These are phyloP conservation scores for Nannospalax galili DNA, from an alignment of 2,113 vertebrate genomes.

Conservation along the genomic window DNA sequence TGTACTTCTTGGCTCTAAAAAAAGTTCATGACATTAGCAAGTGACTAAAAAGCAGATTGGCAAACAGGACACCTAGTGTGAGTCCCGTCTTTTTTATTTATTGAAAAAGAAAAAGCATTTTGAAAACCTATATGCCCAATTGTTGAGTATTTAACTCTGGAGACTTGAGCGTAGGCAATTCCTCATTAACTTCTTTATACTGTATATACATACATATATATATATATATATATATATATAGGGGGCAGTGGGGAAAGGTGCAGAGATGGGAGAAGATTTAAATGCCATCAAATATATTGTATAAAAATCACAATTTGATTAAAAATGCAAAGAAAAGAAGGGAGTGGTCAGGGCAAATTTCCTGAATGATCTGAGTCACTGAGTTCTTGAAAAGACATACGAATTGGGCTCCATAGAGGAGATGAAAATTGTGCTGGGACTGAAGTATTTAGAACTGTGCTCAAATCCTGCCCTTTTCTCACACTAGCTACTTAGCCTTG, in stretches of 20 bases:
- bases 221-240: neutral
- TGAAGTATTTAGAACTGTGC: neutral
- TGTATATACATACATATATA: neutral
- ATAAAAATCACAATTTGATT: no score
- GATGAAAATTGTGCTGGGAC: neutral
- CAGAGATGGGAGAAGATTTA: no score
- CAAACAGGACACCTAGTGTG: neutral
- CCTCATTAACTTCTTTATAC: neutral
- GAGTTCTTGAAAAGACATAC: slow-evolving; percentile 9
- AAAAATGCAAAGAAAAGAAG: no score
- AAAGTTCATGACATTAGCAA: neutral
- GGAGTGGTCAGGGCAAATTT: neutral
- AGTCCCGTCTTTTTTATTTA: neutral
- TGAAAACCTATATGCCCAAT: neutral
- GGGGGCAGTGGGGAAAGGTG: no score
- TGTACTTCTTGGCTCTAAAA: neutral
- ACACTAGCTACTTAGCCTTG: neutral
- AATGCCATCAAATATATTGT: no score
- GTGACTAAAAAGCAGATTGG: slow-evolving; percentile 20
- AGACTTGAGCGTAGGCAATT: neutral
- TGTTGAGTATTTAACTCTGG: neutral
- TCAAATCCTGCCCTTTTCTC: slow-evolving; percentile 1
- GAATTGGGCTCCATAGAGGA: neutral
- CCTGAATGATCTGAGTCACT: neutral
- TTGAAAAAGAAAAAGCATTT: neutral